Evolutionary conservation across 64 coral and sea anemone species (phyloP), one percentile per base, ranked within the genome.

Genomic region (Montipora cactus): DNA sequence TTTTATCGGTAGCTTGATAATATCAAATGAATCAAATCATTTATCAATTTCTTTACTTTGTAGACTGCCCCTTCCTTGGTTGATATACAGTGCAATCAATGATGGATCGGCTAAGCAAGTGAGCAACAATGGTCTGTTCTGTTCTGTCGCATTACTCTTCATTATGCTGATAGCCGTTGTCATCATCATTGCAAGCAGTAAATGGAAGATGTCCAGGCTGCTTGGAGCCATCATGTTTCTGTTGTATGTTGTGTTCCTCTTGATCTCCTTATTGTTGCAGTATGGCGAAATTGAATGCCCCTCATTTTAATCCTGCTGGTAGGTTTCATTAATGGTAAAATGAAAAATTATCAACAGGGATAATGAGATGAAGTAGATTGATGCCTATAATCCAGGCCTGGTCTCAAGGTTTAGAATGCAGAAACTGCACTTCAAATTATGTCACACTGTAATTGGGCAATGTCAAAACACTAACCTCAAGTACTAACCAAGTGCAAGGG

Each of bases 11-110:
- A 37, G 37, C 37, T 37, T 37, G 37, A 37, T 37, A 37, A 37
- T 37, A 37, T 37, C 37, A 37, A 37, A 37, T 37, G 2, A 37
- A 37, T 37, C 37, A 37, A 37, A 37, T 37, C 37, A 37, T 37
- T 37, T 37, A 37, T 37, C 53, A 8, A 57, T 64, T 64, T 11
- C 61, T 64, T 64, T 74, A 81, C 13, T 22, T 79, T 92, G 20
- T 45, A 98, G 97, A n/a, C 77, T 98, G 9, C 97, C 97, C 19
- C 75, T 98, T 19, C 97, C 97, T 0, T 98, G 97, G 97, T 67
- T 98, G 48, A 84, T 90, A 14, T 91, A 18, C 44, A 98, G 91
- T 80, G 94, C 88, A 37, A 19, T 91, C 5, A 59, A 95, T 72
- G 13, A 20, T 13, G 97, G 97, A 4, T 67, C 10, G 37, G 71